Conservation (phyloP, 2,113 vertebrate species). For the Semicossyphus pulcher region DNA sequence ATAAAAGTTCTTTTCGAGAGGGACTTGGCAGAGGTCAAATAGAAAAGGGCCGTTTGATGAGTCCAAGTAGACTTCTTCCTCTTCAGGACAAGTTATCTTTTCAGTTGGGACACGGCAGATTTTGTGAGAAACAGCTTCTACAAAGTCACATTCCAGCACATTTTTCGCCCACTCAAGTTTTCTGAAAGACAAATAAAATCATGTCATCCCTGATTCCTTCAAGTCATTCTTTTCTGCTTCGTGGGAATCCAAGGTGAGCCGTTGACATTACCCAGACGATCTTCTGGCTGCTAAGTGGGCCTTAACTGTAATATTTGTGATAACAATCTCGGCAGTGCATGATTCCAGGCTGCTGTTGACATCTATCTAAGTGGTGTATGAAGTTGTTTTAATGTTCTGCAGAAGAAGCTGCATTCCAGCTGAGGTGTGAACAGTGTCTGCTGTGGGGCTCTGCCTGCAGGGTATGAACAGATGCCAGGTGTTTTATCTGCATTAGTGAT, state of each 20-base stretch:
- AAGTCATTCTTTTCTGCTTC: slow-evolving; percentile 21
- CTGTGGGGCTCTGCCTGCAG: slow-evolving; percentile 48
- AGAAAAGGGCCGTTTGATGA: slow-evolving; percentile 58
- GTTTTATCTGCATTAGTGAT: slow-evolving; percentile 58
- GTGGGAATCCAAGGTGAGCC: slow-evolving; percentile 36
- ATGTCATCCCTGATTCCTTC: slow-evolving; percentile 24
- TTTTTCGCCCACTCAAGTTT: slow-evolving; percentile 28
- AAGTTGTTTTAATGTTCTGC: slow-evolving; percentile 58
- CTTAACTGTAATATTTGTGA: slow-evolving; percentile 42
- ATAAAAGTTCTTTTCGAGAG: slow-evolving; percentile 55
- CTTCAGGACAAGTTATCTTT: slow-evolving; percentile 50
- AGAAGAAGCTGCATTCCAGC: slow-evolving; percentile 57
- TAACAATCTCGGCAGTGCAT: slow-evolving; percentile 52
- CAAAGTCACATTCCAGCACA: slow-evolving; percentile 24
- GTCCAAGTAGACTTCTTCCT: slow-evolving; percentile 40
- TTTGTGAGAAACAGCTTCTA: slow-evolving; percentile 24
- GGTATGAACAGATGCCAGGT: slow-evolving; percentile 55
- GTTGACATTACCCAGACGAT: slow-evolving; percentile 35
- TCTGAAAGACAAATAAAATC: slow-evolving; percentile 36
- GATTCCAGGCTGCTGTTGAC: slow-evolving; percentile 61
- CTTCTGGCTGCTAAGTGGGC: slow-evolving; percentile 26
- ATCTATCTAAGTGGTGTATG: slow-evolving; percentile 65
- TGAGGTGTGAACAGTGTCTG: slow-evolving; percentile 57
- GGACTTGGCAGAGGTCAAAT: slow-evolving; percentile 66
- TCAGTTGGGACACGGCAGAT: slow-evolving; percentile 39